Evolutionary conservation across 2,888 invertebrate species (phyloP).

Genomic region (Dascillus cervinus): DNA sequence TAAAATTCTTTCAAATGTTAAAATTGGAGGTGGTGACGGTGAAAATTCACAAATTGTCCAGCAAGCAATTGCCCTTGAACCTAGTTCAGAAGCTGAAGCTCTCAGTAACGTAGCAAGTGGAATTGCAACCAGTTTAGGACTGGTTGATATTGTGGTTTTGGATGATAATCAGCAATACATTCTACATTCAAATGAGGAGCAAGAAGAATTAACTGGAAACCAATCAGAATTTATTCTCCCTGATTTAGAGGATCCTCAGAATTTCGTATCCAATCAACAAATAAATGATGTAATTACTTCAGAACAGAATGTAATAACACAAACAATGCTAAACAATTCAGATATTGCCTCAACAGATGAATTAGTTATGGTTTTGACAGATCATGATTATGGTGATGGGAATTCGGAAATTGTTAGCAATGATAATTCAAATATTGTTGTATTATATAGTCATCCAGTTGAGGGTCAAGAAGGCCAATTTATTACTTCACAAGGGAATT

Average conservation of each 20-base stretch:
- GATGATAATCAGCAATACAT: constrained; percentile 54
- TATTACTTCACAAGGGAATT: constrained; percentile 41
- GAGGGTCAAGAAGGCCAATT: constrained; percentile 51
- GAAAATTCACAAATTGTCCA: constrained; percentile 5
- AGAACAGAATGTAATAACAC: constrained; percentile 28
- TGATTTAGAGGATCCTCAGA: constrained; percentile 31
- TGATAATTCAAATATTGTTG: constrained; percentile 56
- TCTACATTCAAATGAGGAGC: constrained; percentile 35
- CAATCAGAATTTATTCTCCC: constrained; percentile 39
- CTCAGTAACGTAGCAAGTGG: constrained; percentile 50
- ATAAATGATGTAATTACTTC: constrained; percentile 17
- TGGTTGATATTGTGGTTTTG: constrained; percentile 50
- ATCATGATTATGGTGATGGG: constrained; percentile 51
- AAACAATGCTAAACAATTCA: constrained; percentile 34
- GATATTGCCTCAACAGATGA: constrained; percentile 49
- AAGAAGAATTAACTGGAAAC: constrained; percentile 18
- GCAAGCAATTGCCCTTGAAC: constrained; percentile 30
- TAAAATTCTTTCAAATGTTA: constrained; percentile 39
- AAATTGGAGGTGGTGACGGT: constrained; percentile 18
- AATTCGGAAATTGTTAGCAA: constrained; percentile 41
- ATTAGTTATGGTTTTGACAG: constrained; percentile 56
- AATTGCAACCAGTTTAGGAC: constrained; percentile 49
- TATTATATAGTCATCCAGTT: constrained; percentile 55
- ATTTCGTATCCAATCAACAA: constrained; percentile 31
- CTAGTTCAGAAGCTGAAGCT: constrained; percentile 49